Evolutionary conservation across 2,113 vertebrate genomes (phyloP).

Genomic region (Chionomys nivalis): DNA sequence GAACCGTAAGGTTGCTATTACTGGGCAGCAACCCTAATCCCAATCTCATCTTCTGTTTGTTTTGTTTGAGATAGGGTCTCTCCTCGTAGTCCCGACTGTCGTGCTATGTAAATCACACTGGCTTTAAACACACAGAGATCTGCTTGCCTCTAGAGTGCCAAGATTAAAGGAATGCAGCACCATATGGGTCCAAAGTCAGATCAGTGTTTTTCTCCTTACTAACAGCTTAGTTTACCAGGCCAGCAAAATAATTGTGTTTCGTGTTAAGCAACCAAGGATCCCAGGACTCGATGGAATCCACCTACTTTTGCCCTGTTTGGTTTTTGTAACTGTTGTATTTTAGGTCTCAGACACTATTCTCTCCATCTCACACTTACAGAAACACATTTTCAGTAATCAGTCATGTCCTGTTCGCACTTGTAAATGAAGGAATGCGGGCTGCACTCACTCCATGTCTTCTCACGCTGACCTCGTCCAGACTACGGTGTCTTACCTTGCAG

Average conservation of each 20-base stretch:
- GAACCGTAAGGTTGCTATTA: neutral
- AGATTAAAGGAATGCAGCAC: neutral
- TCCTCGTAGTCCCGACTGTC: neutral
- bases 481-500: slow-evolving; percentile 89
- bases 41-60: neutral
- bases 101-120: no score
- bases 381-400: slow-evolving; percentile 24
- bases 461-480: neutral
- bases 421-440: neutral
- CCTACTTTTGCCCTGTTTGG: neutral
- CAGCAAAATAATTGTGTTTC: neutral
- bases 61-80: neutral
- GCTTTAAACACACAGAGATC: neutral
- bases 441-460: neutral
- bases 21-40: neutral
- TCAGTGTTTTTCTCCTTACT: neutral
- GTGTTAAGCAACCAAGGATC: neutral
- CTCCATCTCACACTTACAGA: slow-evolving; percentile 46
- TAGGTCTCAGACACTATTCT: neutral
- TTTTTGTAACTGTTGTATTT: neutral
- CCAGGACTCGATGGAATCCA: neutral
- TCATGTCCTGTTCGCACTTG: neutral
- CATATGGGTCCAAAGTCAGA: neutral
- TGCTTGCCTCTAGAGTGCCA: neutral
- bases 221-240: neutral